phyloP scores from a whole-genome alignment of 1,140 invertebrate species.

The Bombus waltoni region DNA sequence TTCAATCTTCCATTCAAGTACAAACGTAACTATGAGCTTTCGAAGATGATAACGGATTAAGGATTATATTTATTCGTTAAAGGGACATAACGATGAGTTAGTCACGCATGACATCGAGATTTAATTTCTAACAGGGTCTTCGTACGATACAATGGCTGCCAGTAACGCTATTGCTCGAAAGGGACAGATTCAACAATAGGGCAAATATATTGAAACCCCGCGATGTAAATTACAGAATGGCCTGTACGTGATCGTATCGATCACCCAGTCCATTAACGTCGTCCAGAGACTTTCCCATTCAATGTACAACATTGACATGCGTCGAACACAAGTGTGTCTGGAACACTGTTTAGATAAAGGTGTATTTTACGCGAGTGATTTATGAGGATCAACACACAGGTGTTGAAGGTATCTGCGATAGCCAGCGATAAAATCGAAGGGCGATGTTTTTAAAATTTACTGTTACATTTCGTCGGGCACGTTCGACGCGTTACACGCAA shows the following conservation, averaged over 20 bases:
- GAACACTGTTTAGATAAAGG: background rate
- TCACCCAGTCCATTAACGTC: background rate
- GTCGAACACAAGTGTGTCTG: background rate
- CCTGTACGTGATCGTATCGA: constrained; percentile 16
- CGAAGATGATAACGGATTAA: background rate
- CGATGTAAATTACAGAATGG: constrained; percentile 7
- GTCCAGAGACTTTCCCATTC: background rate
- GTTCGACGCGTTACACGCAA: too few relatives aligned
- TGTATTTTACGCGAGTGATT: background rate
- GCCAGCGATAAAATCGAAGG: too few relatives aligned
- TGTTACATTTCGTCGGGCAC: background rate
- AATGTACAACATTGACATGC: background rate
- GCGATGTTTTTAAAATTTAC: too few relatives aligned
- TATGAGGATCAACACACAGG: too few relatives aligned
- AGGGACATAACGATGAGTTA: background rate
- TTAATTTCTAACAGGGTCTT: background rate
- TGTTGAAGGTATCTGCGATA: too few relatives aligned
- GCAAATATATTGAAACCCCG: background rate
- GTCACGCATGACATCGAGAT: background rate
- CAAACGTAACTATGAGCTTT: background rate
- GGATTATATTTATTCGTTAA: background rate
- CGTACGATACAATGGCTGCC: background rate
- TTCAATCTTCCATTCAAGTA: background rate
- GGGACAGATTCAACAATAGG: background rate
- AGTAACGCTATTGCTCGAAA: background rate